phyloP scores from a whole-genome alignment of 1,140 invertebrate genomes.

The Daktulosphaira vitifoliae region DNA sequence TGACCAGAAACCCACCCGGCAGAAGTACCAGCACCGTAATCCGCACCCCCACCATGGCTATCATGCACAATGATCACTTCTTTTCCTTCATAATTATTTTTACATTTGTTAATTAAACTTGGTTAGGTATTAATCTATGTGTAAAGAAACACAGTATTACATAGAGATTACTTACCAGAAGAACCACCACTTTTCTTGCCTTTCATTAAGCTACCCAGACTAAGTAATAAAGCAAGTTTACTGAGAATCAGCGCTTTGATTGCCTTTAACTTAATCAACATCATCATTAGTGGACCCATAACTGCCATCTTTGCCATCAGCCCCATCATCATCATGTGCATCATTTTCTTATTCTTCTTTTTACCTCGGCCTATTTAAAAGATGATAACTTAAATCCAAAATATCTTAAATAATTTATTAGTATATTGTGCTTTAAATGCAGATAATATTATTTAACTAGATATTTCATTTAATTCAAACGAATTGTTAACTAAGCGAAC shows the following conservation, averaged over 20 bases:
- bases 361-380: conserved; percentile 31
- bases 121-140: not conserved
- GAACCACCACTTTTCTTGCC: conserved; percentile 34
- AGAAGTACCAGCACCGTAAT: conserved; percentile 33
- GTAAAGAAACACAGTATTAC: no score
- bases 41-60: conserved; percentile 34
- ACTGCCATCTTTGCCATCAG: conserved; percentile 37
- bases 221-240: conserved; percentile 35
- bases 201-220: conserved; percentile 34
- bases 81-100: conserved; percentile 23
- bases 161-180: conserved; percentile 4
- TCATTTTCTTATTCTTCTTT: conserved; percentile 37
- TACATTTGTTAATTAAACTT: not conserved
- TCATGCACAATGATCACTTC: conserved; percentile 37
- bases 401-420: not conserved
- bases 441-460: no score
- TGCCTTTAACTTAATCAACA: conserved; percentile 37
- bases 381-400: not conserved
- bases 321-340: conserved; percentile 37
- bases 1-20: conserved; percentile 35
- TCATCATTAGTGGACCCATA: conserved; percentile 36
- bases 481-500: not conserved
- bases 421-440: no score
- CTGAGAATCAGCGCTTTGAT: conserved; percentile 36
- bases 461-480: no score